A percentile compares a stretch with the other conserved stretches of the same genome.
Conservation (phyloP, 2,797 vertebrate species). For the Protonibea diacanthus region DNA sequence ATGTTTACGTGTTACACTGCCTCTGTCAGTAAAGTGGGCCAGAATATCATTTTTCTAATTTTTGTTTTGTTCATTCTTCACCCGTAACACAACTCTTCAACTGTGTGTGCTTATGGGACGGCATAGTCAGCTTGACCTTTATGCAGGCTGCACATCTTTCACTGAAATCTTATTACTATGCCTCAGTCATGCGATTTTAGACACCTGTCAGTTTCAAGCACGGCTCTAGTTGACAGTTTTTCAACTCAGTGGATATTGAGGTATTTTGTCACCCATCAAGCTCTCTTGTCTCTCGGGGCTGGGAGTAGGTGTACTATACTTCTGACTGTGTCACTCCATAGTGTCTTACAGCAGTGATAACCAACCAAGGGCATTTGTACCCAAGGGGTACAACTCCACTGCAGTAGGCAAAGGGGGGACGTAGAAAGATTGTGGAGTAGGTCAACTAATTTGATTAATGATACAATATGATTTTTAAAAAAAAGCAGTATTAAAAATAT, state of each 20-base stretch:
- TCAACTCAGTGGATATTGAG: slow-evolving; percentile 34
- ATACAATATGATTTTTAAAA: no score
- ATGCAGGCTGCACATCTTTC: slow-evolving; percentile 5
- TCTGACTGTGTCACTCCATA: slow-evolving; percentile 18
- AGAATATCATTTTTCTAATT: neutral
- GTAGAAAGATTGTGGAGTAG: neutral
- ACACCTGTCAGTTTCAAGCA: slow-evolving; percentile 48
- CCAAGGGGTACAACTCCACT: neutral
- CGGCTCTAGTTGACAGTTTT: slow-evolving; percentile 44
- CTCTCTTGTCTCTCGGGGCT: slow-evolving; percentile 20
- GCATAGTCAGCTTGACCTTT: slow-evolving; percentile 38
- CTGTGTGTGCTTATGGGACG: neutral
- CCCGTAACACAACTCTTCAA: neutral
- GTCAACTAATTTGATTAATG: neutral
- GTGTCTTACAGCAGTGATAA: slow-evolving; percentile 14
- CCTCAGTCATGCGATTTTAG: slow-evolving; percentile 42
- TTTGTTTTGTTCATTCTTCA: slow-evolving; percentile 13
- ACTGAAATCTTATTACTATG: slow-evolving; percentile 26
- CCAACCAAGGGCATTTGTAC: neutral
- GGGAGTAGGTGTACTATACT: slow-evolving; percentile 13
- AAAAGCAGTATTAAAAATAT: neutral
- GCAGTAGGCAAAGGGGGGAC: neutral
- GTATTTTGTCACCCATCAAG: slow-evolving; percentile 46
- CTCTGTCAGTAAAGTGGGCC: slow-evolving; percentile 18
- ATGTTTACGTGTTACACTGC: neutral